Base-by-base conservation (phyloP, 92 coral and sea anemone species). In the Porites lobata region DNA sequence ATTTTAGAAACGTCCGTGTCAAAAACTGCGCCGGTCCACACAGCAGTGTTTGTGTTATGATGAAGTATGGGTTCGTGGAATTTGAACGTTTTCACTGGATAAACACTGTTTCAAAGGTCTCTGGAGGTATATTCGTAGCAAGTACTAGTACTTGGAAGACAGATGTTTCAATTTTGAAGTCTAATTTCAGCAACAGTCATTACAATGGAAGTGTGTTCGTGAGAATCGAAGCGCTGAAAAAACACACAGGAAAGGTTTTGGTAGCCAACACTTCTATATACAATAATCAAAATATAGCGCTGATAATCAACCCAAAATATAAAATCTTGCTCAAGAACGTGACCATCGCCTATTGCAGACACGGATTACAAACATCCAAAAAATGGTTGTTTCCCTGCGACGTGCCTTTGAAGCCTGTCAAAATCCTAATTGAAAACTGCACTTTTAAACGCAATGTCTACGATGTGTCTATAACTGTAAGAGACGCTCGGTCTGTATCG, bases 221-320 rank as follows among this genome's bases (percentile, higher is more conserved):
- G 17, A 65, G 72, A 2, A 52, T 84, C 32, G 52, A 53, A 26
- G 72, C 80, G 3, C 53, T 74, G 29, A 14, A 20, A 20, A 74
- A 17, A 15, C 62, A 73, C 72, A 84, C 8, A 51, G 89, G 89
- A 77, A 52, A 38, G 0, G 83, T 67, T 0, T 10, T 38, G 4
- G 29, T 85, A 2, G 50, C 43, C 22, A 77, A 77, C 57, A 53
- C 77, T 22, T 32, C 76, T 9, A 77, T 85, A 78, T n/a, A 15
- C 21, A 53, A 77, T 22, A 78, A 29, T 20, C 65, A 54, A n/a
- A 62, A 85, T 1, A 2, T 51, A 9, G 89, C 83, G 1, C 11
- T 85, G 54, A 59, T 56, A 1, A 66, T 85, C 12, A 78, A 69
- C 43, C 83, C 84, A 2, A 76, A 76, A 78, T 85, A 67, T 26